A percentile compares a stretch with the other conserved stretches of the same genome.
phyloP scores from a whole-genome alignment of 2,797 vertebrate genomes.

The Myotis pilosus region DNA sequence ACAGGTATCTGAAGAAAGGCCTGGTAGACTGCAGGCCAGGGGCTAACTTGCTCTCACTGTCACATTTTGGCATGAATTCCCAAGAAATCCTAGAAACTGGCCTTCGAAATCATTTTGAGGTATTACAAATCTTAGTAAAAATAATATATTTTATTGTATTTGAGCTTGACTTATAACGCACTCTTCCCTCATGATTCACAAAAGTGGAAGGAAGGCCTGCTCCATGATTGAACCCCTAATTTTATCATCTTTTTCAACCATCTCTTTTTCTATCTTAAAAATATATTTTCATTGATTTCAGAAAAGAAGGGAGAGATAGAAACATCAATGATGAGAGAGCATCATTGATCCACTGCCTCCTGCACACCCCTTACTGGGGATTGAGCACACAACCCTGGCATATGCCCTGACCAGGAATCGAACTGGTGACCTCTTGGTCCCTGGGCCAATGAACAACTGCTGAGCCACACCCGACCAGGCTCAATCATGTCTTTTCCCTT shows the following conservation, averaged over 20 bases:
- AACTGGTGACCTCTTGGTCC: too few relatives aligned
- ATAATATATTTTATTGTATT: not conserved
- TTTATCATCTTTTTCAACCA: not conserved
- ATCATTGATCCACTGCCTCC: too few relatives aligned
- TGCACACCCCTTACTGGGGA: too few relatives aligned
- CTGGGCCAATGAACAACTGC: too few relatives aligned
- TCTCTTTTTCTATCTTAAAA: not conserved
- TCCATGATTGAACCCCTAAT: not conserved
- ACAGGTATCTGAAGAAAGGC: not conserved
- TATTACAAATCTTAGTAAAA: not conserved
- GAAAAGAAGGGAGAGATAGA: too few relatives aligned
- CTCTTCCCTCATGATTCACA: not conserved
- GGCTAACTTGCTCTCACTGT: not conserved
- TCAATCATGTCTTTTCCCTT: not conserved
- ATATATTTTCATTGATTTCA: too few relatives aligned
- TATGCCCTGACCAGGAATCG: too few relatives aligned
- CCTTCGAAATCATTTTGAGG: not conserved
- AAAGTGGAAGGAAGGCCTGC: not conserved
- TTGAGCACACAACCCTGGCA: too few relatives aligned
- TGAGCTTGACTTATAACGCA: not conserved
- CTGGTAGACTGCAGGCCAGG: not conserved
- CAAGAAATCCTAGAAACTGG: not conserved
- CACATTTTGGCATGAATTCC: not conserved
- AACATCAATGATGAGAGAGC: too few relatives aligned
- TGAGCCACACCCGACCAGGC: too few relatives aligned